A percentile compares a stretch with the other conserved stretches of the same genome.
phyloP scores from a whole-genome alignment of 2,888 invertebrate genomes.

The Sminthurinus aureus region DNA sequence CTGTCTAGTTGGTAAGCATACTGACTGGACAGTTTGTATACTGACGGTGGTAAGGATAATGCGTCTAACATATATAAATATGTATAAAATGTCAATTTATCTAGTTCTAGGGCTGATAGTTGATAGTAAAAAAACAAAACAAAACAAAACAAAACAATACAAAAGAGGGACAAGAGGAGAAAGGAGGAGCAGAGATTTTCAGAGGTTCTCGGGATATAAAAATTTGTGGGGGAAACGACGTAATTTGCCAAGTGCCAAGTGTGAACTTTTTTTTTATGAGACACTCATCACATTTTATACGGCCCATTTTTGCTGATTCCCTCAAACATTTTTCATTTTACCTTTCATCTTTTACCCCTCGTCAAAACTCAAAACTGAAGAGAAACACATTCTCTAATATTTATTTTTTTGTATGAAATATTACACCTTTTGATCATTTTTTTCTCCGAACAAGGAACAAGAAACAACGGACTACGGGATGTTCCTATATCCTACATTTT shows the following conservation, averaged over 20 bases:
- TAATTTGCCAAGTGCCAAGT: neutral
- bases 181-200: neutral
- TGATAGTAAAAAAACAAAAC: neutral
- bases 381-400: no score
- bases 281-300: slow-evolving; percentile 40
- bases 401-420: no score
- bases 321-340: slow-evolving; percentile 23
- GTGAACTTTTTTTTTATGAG: slow-evolving; percentile 36
- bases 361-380: neutral
- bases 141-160: neutral
- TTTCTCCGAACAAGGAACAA: no score
- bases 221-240: slow-evolving; percentile 18
- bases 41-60: no score
- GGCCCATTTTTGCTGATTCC: slow-evolving; percentile 39
- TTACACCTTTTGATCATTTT: no score
- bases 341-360: neutral
- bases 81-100: neutral
- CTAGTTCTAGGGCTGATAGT: neutral
- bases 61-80: no score
- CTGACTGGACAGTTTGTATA: no score
- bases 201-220: slow-evolving; percentile 21
- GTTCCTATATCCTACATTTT: no score
- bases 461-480: no score
- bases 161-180: neutral
- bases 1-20: no score